Evolutionary conservation across 2,888 invertebrate species (phyloP).

Genomic region (Dusona sp.): DNA sequence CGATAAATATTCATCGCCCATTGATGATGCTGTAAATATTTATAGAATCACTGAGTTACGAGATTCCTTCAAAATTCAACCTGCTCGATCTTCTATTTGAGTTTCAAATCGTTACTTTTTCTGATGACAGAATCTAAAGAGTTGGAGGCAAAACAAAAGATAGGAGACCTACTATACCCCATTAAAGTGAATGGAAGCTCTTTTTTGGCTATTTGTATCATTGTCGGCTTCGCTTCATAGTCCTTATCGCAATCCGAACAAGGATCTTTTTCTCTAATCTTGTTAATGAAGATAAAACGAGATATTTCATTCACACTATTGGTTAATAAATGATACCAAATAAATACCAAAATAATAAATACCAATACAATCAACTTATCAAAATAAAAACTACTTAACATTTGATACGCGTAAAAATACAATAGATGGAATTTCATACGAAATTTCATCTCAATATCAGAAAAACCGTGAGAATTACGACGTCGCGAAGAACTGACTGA

Average conservation of each 20-base stretch:
- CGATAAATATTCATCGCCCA: slow-evolving; percentile 62
- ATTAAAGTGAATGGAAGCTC: not conserved
- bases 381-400: not conserved
- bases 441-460: not conserved
- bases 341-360: no score
- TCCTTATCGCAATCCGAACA: not conserved
- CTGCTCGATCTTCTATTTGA: not conserved
- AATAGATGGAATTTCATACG: not conserved
- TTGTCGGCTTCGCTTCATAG: not conserved
- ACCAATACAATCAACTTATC: not conserved
- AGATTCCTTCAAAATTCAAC: not conserved
- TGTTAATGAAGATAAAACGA: not conserved
- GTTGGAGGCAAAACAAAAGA: not conserved
- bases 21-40: slow-evolving; percentile 52
- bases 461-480: not conserved
- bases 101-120: not conserved
- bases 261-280: not conserved
- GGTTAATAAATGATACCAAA: not conserved
- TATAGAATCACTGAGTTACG: slow-evolving; percentile 5
- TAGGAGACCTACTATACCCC: not conserved
- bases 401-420: not conserved
- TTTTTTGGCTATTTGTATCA: not conserved
- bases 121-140: no score
- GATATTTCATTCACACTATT: not conserved
- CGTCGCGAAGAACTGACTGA: not conserved